A percentile compares a stretch with the other conserved stretches of the same genome.
phyloP scores from a whole-genome alignment of 92 coral and sea anemone species.

The Zoanthus sansibaricus region DNA sequence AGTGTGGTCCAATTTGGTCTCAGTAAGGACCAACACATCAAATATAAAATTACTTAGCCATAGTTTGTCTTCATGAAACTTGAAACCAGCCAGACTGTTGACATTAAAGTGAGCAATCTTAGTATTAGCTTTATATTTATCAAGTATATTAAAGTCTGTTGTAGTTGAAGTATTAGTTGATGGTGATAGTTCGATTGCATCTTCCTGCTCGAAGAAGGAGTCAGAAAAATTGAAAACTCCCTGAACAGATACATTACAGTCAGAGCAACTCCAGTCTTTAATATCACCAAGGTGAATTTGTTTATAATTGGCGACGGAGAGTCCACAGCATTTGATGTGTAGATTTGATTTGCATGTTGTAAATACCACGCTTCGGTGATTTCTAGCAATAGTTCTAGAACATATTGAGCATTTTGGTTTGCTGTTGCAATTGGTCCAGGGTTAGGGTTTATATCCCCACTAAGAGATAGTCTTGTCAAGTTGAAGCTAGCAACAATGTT shows the following conservation, averaged over 20 bases:
- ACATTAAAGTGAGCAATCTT: constrained; percentile 49
- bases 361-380: constrained; percentile 53
- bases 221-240: not conserved
- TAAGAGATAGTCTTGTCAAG: not conserved
- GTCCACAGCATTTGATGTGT: not conserved
- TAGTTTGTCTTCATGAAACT: constrained; percentile 45
- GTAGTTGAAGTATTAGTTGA: not conserved
- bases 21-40: constrained; percentile 29
- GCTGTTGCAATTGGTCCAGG: constrained; percentile 17
- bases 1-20: constrained; percentile 34
- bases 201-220: not conserved
- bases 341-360: constrained; percentile 12
- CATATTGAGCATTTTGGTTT: constrained; percentile 45
- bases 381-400: constrained; percentile 38
- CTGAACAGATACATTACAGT: not conserved
- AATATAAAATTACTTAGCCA: constrained; percentile 31
- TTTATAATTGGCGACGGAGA: not conserved
- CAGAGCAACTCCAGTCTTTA: not conserved
- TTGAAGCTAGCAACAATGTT: constrained; percentile 6
- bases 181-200: not conserved
- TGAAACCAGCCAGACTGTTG: constrained; percentile 49
- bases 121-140: constrained; percentile 14
- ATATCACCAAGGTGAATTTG: not conserved
- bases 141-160: not conserved
- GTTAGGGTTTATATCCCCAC: constrained; percentile 29